These are phyloP conservation scores for Saturnia japonica DNA, from an alignment of 2,888 invertebrate genomes.

Conservation along the genomic window DNA sequence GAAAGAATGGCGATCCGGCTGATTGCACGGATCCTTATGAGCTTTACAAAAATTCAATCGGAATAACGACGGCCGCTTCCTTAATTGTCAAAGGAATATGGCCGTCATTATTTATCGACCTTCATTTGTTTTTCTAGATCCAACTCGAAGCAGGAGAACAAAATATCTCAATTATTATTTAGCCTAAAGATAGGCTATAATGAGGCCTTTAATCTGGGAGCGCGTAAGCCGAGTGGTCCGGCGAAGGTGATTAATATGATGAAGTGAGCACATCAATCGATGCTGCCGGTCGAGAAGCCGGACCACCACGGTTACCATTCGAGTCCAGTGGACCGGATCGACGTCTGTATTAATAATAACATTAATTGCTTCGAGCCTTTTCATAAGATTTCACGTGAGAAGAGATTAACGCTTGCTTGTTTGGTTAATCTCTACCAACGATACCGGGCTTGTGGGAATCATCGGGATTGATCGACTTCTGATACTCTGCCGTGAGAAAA, in stretches of 20 bases:
- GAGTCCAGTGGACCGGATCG: slow-evolving; percentile 41
- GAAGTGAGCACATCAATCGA: slow-evolving; percentile 67
- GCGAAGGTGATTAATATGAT: slow-evolving; percentile 74
- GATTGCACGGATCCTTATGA: slow-evolving; percentile 69
- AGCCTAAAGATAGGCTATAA: slow-evolving; percentile 77
- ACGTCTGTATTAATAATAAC: slow-evolving; percentile 53
- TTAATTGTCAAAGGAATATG: slow-evolving; percentile 53
- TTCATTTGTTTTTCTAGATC: slow-evolving; percentile 60
- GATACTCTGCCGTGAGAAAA: slow-evolving; percentile 40
- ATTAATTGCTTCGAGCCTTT: slow-evolving; percentile 65
- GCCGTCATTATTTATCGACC: slow-evolving; percentile 57
- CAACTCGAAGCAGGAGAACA: slow-evolving; percentile 63
- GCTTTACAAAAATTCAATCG: slow-evolving; percentile 57
- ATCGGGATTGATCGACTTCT: slow-evolving; percentile 45
- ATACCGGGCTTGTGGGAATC: slow-evolving; percentile 56
- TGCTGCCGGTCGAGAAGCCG: slow-evolving; percentile 41
- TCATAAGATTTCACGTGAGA: slow-evolving; percentile 70
- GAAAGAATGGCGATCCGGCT: slow-evolving; percentile 71
- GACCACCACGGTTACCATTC: slow-evolving; percentile 61
- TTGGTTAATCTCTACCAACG: slow-evolving; percentile 65
- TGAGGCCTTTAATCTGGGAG: slow-evolving; percentile 70
- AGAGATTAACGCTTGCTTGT: slow-evolving; percentile 69
- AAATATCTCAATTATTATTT: slow-evolving; percentile 80
- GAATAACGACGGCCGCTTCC: slow-evolving; percentile 58
- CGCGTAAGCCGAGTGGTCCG: slow-evolving; percentile 78